Base-by-base conservation (phyloP, 2,888 invertebrate species). In the Coenonympha arcania region DNA sequence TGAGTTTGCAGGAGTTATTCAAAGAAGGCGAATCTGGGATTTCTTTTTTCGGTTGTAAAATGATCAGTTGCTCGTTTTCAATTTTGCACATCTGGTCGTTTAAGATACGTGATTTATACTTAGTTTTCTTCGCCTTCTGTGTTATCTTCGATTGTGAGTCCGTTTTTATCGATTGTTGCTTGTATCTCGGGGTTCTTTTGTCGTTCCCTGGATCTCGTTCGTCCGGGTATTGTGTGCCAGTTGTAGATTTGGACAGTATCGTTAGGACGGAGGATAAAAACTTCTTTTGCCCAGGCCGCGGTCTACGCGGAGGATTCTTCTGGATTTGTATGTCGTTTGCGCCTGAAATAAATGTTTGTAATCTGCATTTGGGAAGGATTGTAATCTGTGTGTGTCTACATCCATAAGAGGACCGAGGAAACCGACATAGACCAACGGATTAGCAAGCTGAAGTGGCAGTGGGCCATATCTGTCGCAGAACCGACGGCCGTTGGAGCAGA, bases 161-260 rank as follows among this genome's bases (percentile, higher is more conserved):
- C 22, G 9, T 36, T 31, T 20, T 30, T 43, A 30, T 52, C n/a
- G 3, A 22, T 2, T 43, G 18, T 33, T 40, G 11, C 33, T 50
- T 57, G 6, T 4, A 30, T 58, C 36, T 52, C 8, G 36, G 47
- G n/a, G n/a, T n/a, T n/a, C n/a, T n/a, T 52, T 41, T 41, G 36
- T 39, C n/a, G 8, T 47, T 46, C 31, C 18, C 11, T 3, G n/a
- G 22, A 9, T 55, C 49, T 1, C 57, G 37, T 1, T n/a, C 15
- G 3, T 69, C 76, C 0, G 75, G 74, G 22, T 56, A 68, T 45
- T 79, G 75, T 0, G 77, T 79, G 0, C 64, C 71, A 0, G 71
- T 62, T 0, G 78, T 71, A 0, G 69, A 64, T 58, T 78, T 73
- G 0, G 78, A 73, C 0, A 80, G 58, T 3, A 77, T 73, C 0